A percentile compares a stretch with the other conserved stretches of the same genome.
Evolutionary conservation across 2,113 vertebrate genomes (phyloP).

Genomic region (Plecotus auritus): DNA sequence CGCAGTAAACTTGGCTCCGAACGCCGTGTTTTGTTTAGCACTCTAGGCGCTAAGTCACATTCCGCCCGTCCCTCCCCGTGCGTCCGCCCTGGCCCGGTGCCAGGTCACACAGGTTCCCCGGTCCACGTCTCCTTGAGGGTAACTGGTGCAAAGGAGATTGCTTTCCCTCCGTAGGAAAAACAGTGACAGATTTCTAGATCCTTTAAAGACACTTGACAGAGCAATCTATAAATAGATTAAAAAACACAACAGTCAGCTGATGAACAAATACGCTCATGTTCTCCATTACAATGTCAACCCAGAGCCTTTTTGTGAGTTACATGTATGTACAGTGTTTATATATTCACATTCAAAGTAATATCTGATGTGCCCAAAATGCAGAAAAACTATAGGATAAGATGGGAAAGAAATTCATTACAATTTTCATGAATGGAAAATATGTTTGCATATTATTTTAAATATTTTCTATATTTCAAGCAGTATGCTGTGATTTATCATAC

Average conservation of each 20-base stretch:
- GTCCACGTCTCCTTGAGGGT: neutral
- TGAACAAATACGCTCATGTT: constrained; percentile 12
- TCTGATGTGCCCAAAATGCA: neutral
- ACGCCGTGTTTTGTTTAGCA: neutral
- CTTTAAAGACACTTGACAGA: neutral
- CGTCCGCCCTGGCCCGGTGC: neutral
- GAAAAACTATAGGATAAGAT: neutral
- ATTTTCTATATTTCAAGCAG: neutral
- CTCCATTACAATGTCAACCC: neutral
- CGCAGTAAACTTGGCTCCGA: neutral
- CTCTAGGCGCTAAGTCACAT: neutral
- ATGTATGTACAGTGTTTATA: neutral
- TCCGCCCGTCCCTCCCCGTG: neutral
- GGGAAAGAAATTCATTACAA: neutral
- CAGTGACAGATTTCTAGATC: neutral
- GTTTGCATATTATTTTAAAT: neutral
- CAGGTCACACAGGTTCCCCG: too few relatives aligned
- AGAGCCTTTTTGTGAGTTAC: neutral
- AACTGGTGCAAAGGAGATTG: neutral
- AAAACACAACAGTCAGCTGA: neutral
- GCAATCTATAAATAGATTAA: neutral
- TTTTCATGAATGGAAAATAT: neutral
- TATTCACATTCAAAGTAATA: neutral
- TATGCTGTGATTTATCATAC: neutral
- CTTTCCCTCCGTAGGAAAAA: neutral